Evolutionary conservation across 2,888 invertebrate species (phyloP).

Genomic region (Stictocephala bisonia): DNA sequence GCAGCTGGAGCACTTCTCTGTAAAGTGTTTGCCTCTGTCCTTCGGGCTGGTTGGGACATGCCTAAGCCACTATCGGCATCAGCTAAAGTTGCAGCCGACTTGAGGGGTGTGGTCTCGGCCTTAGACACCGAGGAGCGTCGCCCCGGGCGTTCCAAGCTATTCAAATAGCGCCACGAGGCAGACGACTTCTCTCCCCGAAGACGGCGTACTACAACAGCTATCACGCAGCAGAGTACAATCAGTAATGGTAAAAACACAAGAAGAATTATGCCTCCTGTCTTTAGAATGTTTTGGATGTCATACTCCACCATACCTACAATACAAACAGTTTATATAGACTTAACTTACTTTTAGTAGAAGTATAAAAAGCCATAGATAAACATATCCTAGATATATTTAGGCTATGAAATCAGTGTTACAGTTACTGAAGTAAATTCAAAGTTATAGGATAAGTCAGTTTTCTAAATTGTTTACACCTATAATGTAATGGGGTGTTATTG

Average conservation of each 20-base stretch:
- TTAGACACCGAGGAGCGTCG: slow-evolving; percentile 27
- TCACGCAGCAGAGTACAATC: slow-evolving; percentile 52
- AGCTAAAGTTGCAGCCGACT: slow-evolving; percentile 52
- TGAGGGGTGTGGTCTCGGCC: slow-evolving; percentile 29
- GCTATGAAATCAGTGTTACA: too few relatives aligned
- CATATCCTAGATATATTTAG: too few relatives aligned
- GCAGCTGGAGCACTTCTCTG: slow-evolving; percentile 11
- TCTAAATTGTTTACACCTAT: too few relatives aligned
- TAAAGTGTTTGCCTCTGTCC: not conserved
- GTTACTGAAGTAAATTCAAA: too few relatives aligned
- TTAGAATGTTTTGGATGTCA: slow-evolving; percentile 78
- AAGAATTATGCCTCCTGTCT: slow-evolving; percentile 79
- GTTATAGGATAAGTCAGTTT: too few relatives aligned
- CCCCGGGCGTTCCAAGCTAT: slow-evolving; percentile 6
- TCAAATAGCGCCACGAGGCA: slow-evolving; percentile 61
- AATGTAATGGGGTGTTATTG: too few relatives aligned
- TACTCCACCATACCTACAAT: slow-evolving; percentile 67
- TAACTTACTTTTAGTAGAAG: too few relatives aligned
- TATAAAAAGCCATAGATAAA: too few relatives aligned
- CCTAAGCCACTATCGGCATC: slow-evolving; percentile 42
- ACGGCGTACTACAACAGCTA: slow-evolving; percentile 48
- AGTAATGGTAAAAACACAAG: slow-evolving; percentile 74
- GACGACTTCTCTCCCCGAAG: slow-evolving; percentile 42
- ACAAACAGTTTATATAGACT: not conserved
- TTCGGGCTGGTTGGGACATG: not conserved